Conservation (phyloP, 2,797 vertebrate genomes). For the Poecilia picta region DNA sequence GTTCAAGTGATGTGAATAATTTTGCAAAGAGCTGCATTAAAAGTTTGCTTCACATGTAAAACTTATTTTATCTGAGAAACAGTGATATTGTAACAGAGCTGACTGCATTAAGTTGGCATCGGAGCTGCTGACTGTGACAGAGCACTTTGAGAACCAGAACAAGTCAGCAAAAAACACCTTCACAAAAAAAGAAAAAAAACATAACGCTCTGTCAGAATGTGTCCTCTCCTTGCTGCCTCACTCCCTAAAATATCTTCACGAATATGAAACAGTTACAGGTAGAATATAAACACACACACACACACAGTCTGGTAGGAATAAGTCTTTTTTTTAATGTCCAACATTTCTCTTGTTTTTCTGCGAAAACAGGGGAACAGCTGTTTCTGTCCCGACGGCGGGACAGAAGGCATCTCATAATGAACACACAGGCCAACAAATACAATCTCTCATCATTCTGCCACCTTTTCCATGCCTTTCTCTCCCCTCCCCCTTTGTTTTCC, state of each 20-base stretch:
- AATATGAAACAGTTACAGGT: constrained; percentile 35
- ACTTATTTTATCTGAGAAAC: not conserved
- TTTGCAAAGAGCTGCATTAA: not conserved
- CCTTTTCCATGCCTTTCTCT: constrained; percentile 10
- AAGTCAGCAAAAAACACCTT: constrained; percentile 7
- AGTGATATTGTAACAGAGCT: constrained; percentile 8
- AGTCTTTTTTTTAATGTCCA: constrained; percentile 78
- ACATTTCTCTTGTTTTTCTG: constrained; percentile 79
- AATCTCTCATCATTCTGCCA: constrained; percentile 40
- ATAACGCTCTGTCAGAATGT: constrained; percentile 20
- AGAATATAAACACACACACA: constrained; percentile 36
- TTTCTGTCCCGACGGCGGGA: constrained; percentile 66
- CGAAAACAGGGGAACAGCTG: constrained; percentile 72
- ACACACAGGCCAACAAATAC: constrained; percentile 75
- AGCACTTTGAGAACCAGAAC: constrained; percentile 30
- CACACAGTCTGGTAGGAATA: constrained; percentile 69
- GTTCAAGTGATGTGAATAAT: not conserved
- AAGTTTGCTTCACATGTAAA: not conserved
- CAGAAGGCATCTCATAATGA: constrained; percentile 76
- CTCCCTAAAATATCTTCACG: constrained; percentile 37
- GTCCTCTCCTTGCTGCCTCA: constrained; percentile 17
- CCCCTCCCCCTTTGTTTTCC: constrained; percentile 8
- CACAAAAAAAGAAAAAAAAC: not conserved
- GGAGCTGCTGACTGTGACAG: constrained; percentile 38
- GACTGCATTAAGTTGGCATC: constrained; percentile 16